phyloP scores from a whole-genome alignment of 1,140 invertebrate genomes.

The Brachystomella parvula region DNA sequence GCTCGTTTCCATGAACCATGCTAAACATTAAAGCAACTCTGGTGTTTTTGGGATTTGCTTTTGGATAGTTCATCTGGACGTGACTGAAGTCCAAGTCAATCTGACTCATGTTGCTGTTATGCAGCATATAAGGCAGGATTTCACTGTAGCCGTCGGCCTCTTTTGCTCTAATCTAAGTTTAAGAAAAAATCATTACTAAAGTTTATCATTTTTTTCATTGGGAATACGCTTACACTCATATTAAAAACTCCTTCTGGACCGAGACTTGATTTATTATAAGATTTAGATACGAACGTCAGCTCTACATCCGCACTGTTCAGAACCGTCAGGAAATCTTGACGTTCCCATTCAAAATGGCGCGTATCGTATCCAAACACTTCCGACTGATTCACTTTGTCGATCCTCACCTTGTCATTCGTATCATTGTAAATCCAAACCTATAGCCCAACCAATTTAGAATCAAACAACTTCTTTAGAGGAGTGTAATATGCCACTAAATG shows the following conservation, averaged over 20 bases:
- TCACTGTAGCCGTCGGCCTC: slow-evolving; percentile 30
- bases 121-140: slow-evolving; percentile 33
- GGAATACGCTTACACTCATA: slow-evolving; percentile 18
- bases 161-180: slow-evolving; percentile 25
- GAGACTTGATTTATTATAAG: slow-evolving; percentile 17
- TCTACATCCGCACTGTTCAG: slow-evolving; percentile 11
- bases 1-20: slow-evolving; percentile 22
- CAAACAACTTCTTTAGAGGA: background rate
- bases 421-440: slow-evolving; percentile 35
- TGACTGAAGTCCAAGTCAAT: slow-evolving; percentile 32
- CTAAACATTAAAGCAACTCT: slow-evolving; percentile 26
- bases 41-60: slow-evolving; percentile 21
- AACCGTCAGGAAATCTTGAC: slow-evolving; percentile 10
- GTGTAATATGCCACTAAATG: background rate
- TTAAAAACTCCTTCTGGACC: slow-evolving; percentile 26
- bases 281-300: slow-evolving; percentile 16
- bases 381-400: slow-evolving; percentile 30
- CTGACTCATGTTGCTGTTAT: slow-evolving; percentile 33
- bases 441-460: background rate
- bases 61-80: slow-evolving; percentile 26
- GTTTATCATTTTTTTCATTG: background rate
- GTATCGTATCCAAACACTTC: slow-evolving; percentile 22
- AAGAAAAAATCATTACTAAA: background rate
- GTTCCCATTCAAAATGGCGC: slow-evolving; percentile 29
- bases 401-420: slow-evolving; percentile 13